Evolutionary conservation across 1,140 invertebrate species (phyloP), one percentile per base, ranked within the genome.

Genomic region (Pemphigus obesinymphae): DNA sequence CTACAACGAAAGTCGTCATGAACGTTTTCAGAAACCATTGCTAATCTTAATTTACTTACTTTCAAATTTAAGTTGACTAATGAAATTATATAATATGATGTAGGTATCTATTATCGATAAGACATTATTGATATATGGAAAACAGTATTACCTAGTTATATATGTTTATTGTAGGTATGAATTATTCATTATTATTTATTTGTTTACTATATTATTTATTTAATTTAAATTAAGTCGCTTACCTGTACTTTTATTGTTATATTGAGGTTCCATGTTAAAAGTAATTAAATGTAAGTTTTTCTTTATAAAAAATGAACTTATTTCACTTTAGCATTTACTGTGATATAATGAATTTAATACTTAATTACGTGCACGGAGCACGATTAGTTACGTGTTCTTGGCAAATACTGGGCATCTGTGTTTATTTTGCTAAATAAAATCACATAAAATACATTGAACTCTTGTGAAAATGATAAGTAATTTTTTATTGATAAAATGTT

Each of bases 161-260:
- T 20, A 17, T 31, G 26, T 63, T 63, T 15, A n/a, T 34, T 63
- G 8, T 10, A 34, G 7, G 7, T n/a, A 31, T 7, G 2, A 34
- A 63, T 8, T 6, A n/a, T 2, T 63, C 1, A 5, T 8, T 63
- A 34, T 17, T 20, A 3, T 63, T 29, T 20, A 58, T 61, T n/a
- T n/a, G 7, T 15, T 17, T 29, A 15, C 17, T 20, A 3, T 63
- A 63, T 31, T 1, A 63, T 31, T 61, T 61, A 26, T 20, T 34
- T n/a, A 63, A 7, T n/a, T 34, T 20, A 8, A 31, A 63, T 8
- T 31, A 2, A 31, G 2, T 78, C 29, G 26, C 7, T 58, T 29
- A 78, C 75, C 75, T 78, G 75, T 78, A 78, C 75, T 78, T 78
- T 78, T 78, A 55, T 7, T 78, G 37, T 78, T 78, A 26, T 78